phyloP scores from a whole-genome alignment of 2,113 vertebrate species.

The Macquaria ambigua region DNA sequence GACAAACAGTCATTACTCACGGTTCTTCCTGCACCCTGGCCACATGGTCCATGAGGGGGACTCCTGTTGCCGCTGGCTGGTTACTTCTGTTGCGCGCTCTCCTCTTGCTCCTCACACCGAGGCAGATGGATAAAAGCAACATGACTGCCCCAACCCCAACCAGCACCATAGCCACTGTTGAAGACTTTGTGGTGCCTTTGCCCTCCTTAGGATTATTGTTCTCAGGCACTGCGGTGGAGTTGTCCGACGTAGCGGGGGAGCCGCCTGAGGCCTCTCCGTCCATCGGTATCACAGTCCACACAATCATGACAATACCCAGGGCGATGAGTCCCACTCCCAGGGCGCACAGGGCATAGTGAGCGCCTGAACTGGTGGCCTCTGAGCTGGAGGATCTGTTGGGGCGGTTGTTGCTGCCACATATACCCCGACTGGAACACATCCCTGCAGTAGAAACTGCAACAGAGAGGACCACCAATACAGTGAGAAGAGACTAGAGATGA shows the following conservation, averaged over 20 bases:
- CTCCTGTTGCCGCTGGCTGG: conserved; percentile 43
- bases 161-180: conserved; percentile 92
- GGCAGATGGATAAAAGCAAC: conserved; percentile 91
- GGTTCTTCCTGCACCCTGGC: conserved; percentile 36
- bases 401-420: conserved; percentile 65
- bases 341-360: conserved; percentile 94
- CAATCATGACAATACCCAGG: conserved; percentile 95
- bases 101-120: conserved; percentile 89
- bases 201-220: accelerated
- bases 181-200: conserved; percentile 85
- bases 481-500: neutral
- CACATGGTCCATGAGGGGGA: conserved; percentile 42
- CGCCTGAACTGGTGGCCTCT: conserved; percentile 82
- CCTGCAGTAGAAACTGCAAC: conserved; percentile 52
- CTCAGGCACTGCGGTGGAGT: conserved; percentile 68
- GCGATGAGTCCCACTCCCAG: conserved; percentile 94
- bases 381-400: conserved; percentile 49
- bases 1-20: conserved; percentile 69
- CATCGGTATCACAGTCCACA: conserved; percentile 93
- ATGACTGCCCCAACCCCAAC: conserved; percentile 88
- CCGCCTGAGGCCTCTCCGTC: neutral
- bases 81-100: conserved; percentile 58
- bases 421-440: conserved; percentile 81
- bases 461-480: neutral
- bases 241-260: conserved; percentile 47